Evolutionary conservation across 2,888 invertebrate genomes (phyloP).

Genomic region (Exocentrus adspersus): DNA sequence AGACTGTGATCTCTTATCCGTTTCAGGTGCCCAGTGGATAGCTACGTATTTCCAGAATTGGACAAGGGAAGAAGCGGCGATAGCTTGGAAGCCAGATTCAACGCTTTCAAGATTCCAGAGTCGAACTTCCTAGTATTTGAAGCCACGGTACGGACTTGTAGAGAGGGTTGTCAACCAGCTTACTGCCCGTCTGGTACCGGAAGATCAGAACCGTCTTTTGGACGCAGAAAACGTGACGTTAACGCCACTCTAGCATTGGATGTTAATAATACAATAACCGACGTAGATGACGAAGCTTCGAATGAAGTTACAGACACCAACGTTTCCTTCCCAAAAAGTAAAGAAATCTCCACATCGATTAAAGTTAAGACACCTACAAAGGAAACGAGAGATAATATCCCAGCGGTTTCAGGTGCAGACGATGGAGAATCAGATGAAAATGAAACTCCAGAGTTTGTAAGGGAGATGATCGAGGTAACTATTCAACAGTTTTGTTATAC

Average conservation of each 20-base stretch:
- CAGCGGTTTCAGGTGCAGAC: slow-evolving; percentile 65
- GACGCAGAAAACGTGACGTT: slow-evolving; percentile 71
- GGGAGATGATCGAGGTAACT: slow-evolving; percentile 93
- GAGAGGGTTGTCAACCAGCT: slow-evolving; percentile 91
- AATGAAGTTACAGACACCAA: slow-evolving; percentile 47
- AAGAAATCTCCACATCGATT: slow-evolving; percentile 5
- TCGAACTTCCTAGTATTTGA: slow-evolving; percentile 94
- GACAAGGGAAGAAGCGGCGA: slow-evolving; percentile 87
- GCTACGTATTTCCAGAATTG: slow-evolving; percentile 90
- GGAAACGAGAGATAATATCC: slow-evolving; percentile 60
- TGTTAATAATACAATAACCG: slow-evolving; percentile 38
- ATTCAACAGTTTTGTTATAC: slow-evolving; percentile 36
- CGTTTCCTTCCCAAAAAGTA: slow-evolving; percentile 59
- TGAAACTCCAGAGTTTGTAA: slow-evolving; percentile 72
- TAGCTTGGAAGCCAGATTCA: slow-evolving; percentile 89
- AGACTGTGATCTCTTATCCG: neutral
- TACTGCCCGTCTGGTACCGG: slow-evolving; percentile 81
- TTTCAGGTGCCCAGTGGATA: slow-evolving; percentile 87
- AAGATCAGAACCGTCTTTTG: slow-evolving; percentile 84
- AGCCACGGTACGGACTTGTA: slow-evolving; percentile 88
- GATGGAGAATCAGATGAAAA: slow-evolving; percentile 68
- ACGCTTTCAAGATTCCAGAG: slow-evolving; percentile 94
- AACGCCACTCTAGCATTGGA: slow-evolving; percentile 55
- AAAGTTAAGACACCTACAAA: slow-evolving; percentile 38
- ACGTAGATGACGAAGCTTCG: slow-evolving; percentile 21